Evolutionary conservation across 2,113 vertebrate genomes (phyloP).

Genomic region (Proterorhinus semilunaris): DNA sequence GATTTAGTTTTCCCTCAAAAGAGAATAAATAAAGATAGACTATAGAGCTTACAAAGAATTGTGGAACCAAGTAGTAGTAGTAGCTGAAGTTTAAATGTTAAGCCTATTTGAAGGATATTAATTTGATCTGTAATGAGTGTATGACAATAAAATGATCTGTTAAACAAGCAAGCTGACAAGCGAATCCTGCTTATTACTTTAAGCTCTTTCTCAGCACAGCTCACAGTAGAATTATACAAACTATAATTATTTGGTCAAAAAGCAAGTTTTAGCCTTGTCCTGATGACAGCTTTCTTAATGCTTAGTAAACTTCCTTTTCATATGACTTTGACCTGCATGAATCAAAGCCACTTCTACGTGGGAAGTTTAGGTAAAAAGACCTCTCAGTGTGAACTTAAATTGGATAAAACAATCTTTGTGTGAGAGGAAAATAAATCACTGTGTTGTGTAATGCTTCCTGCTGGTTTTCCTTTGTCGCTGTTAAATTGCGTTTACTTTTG

Average conservation of each 20-base stretch:
- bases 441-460: background rate
- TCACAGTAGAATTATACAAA: background rate
- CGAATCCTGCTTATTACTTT: background rate
- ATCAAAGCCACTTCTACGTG: background rate
- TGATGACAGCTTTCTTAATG: background rate
- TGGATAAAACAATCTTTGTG: background rate
- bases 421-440: background rate
- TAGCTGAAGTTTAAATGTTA: background rate
- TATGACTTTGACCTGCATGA: slow-evolving; percentile 14
- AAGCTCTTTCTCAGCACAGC: background rate
- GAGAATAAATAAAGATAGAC: too few species aligned
- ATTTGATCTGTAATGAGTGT: background rate
- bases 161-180: background rate
- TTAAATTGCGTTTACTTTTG: background rate
- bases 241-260: background rate
- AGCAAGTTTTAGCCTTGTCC: background rate
- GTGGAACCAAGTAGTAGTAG: background rate
- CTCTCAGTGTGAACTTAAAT: background rate
- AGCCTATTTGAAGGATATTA: background rate
- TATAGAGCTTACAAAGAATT: too few species aligned
- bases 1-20: slow-evolving; percentile 6
- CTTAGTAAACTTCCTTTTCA: background rate
- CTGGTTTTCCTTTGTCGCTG: background rate
- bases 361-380: slow-evolving; percentile 6
- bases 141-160: background rate